Base-by-base conservation (phyloP, 2,888 invertebrate species). In the Lamproptera curius region DNA sequence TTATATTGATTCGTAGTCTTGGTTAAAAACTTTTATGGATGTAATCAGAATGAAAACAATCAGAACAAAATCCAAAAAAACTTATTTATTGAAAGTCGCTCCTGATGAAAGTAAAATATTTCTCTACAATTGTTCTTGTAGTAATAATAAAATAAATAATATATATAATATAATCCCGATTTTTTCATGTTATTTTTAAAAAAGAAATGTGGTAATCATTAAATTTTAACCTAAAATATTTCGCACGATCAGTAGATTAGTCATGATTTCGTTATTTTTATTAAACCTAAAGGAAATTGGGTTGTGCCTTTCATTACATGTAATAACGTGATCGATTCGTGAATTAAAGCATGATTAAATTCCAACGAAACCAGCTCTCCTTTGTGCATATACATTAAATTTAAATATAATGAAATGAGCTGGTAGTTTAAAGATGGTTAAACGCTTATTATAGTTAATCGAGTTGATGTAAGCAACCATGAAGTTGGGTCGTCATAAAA, bases 401-500 rank as follows among this genome's bases (percentile, higher is more conserved):
- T 73, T 76, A 69, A 76, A 70, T 58, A 59, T 43, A 48, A 48
- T 43, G 39, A 48, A 48, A 48, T 43, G 15, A 39, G 49, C 39
- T 34, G 43, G 55, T 60, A 55, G 56, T 64, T 58, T 58, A 58
- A 65, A 66, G 58, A 65, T 65, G 62, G 65, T 73, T 76, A 77
- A 78, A 74, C 54, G 73, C 70, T 77, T 76, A 79, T 84, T 79
- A 82, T 60, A 59, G 58, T 67, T 75, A 81, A 80, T 81, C 73
- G 71, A 65, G 65, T 70, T 65, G 70, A 73, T 70, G 74, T 77
- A 79, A 77, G 77, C 75, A 71, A 70, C 74, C 79, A 76, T 75
- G 75, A 77, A 70, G 68, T 55, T 57, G 44, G 53, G 52, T 69
- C 68, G 76, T 78, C 76, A 82, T 72, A 75, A 73, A 72, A 73